Percentiles rank a stretch among this genome's conserved stretches.
These are phyloP conservation scores for Hydrolagus colliei DNA, from an alignment of 2,797 vertebrate species.

Conservation along the genomic window DNA sequence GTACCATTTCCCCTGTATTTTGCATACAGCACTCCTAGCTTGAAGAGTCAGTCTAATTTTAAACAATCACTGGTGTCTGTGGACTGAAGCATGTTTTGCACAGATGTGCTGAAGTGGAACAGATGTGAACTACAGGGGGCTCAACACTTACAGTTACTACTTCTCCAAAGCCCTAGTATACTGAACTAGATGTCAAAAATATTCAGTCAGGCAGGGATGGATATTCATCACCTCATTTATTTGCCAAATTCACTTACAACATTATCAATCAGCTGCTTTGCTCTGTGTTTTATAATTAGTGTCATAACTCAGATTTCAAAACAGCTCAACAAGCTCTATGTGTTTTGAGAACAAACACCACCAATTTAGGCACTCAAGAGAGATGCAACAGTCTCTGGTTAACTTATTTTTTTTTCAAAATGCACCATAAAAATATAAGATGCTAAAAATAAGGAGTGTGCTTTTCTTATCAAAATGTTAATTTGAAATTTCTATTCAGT, in stretches of 20 bases:
- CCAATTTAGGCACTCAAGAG: neutral
- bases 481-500: slow-evolving; percentile 7
- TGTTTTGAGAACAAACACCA: neutral
- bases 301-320: neutral
- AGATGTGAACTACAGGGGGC: neutral
- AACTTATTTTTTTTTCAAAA: neutral
- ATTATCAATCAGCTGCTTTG: neutral
- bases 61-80: slow-evolving; percentile 29
- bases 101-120: slow-evolving; percentile 22
- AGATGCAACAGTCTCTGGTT: neutral
- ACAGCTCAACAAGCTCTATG: slow-evolving; percentile 7
- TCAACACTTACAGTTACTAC: neutral
- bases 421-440: neutral
- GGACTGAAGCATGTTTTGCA: slow-evolving; percentile 11
- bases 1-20: neutral
- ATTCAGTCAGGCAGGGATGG: neutral
- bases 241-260: slow-evolving; percentile 16
- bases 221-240: slow-evolving; percentile 14
- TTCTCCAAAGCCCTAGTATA: slow-evolving; percentile 28
- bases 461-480: neutral
- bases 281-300: slow-evolving; percentile 32
- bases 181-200: slow-evolving; percentile 19
- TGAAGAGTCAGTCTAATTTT: neutral
- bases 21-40: neutral
- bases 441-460: neutral